Conservation (phyloP, 2,113 vertebrate species). For the Notarius quadriscutis region DNA sequence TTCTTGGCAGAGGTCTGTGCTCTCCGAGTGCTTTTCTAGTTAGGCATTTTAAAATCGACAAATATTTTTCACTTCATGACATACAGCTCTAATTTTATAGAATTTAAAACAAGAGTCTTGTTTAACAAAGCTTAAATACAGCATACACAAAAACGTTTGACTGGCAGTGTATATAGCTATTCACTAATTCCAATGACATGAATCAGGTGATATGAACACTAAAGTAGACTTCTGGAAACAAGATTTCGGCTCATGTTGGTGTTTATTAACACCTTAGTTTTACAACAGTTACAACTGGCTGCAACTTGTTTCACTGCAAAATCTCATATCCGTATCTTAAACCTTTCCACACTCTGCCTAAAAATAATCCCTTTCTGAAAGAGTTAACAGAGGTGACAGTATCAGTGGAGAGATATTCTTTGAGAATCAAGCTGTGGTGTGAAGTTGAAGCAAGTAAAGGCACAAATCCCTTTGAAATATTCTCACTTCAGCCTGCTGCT, state of each 20-base stretch:
- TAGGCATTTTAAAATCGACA: neutral
- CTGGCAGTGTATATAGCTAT: neutral
- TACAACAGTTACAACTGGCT: neutral
- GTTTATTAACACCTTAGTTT: neutral
- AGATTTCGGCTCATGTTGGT: neutral
- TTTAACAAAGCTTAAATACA: neutral
- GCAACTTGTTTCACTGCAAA: neutral
- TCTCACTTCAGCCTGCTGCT: conserved; percentile 20
- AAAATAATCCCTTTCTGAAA: neutral
- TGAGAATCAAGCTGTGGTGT: neutral
- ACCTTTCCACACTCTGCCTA: neutral
- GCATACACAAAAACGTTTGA: neutral
- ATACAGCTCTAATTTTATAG: neutral
- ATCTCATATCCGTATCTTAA: neutral
- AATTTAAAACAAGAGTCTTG: neutral
- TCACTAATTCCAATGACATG: neutral
- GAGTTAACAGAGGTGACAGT: neutral
- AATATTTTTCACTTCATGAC: neutral
- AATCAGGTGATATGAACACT: neutral
- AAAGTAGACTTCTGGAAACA: neutral
- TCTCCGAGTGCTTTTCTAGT: no score
- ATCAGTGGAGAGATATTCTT: neutral
- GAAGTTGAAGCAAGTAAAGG: neutral
- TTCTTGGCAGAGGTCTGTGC: no score
- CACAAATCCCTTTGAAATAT: conserved; percentile 1